These are phyloP conservation scores for Moxostoma hubbsi DNA, from an alignment of 2,797 vertebrate species.

Conservation along the genomic window DNA sequence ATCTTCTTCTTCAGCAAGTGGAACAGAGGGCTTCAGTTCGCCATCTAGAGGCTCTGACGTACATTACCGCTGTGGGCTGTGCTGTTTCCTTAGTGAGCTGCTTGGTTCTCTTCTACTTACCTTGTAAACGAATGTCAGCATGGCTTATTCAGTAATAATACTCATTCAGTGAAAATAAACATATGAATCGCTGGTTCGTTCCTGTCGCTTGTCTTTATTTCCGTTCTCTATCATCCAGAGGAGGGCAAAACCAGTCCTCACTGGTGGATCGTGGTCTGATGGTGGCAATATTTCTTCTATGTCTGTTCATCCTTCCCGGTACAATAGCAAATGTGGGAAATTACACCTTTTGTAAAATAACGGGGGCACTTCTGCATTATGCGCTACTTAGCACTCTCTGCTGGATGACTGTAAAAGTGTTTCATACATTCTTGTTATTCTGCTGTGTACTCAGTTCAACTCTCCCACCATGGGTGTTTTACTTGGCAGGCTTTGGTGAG, in stretches of 20 bases:
- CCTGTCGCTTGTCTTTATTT: not conserved
- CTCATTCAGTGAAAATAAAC: not conserved
- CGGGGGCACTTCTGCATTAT: constrained; percentile 85
- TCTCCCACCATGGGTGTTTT: constrained; percentile 73
- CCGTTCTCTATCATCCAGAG: constrained; percentile 50
- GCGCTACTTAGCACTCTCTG: constrained; percentile 84
- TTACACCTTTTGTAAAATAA: constrained; percentile 66
- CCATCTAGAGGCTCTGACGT: constrained; percentile 83
- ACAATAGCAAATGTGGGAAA: constrained; percentile 77
- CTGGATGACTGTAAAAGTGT: constrained; percentile 94
- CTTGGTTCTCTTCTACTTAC: constrained; percentile 79
- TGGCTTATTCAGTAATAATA: not conserved
- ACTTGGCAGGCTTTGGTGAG: constrained; percentile 88
- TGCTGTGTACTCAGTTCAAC: constrained; percentile 78
- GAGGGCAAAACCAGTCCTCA: constrained; percentile 75
- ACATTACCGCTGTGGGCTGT: constrained; percentile 85
- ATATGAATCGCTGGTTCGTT: not conserved
- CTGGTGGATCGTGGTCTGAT: constrained; percentile 87
- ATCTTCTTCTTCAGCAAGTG: constrained; percentile 68
- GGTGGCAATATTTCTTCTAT: constrained; percentile 81
- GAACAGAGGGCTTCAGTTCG: constrained; percentile 65
- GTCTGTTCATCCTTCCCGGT: constrained; percentile 82
- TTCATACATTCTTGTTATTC: constrained; percentile 89
- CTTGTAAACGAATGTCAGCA: constrained; percentile 82
- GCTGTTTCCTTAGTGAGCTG: constrained; percentile 85